Evolutionary conservation across 2,797 vertebrate species (phyloP).

Genomic region (Anguilla obscura): DNA sequence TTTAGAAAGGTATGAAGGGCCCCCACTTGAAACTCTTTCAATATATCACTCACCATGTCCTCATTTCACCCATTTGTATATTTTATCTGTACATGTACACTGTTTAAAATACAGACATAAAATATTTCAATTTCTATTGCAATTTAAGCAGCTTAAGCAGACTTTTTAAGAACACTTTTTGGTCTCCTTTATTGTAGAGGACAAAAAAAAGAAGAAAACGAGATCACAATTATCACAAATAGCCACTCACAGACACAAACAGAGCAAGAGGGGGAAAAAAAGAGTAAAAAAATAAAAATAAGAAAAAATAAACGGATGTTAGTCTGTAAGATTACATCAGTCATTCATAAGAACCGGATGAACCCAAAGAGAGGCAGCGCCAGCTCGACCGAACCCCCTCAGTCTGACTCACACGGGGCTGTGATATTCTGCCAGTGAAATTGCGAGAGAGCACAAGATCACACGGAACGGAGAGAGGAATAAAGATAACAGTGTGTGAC

Average conservation of each 20-base stretch:
- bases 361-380: not conserved
- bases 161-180: too few relatives aligned
- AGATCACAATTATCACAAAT: too few relatives aligned
- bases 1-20: not conserved
- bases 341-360: not conserved
- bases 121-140: too few relatives aligned
- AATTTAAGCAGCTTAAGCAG: too few relatives aligned
- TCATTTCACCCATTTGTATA: not conserved
- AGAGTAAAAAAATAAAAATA: too few relatives aligned
- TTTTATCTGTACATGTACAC: not conserved
- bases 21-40: not conserved
- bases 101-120: not conserved
- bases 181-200: too few relatives aligned
- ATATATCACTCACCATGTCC: not conserved
- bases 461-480: not conserved
- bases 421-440: not conserved
- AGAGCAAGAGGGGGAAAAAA: too few relatives aligned
- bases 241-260: too few relatives aligned
- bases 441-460: not conserved
- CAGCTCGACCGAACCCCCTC: not conserved
- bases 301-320: too few relatives aligned
- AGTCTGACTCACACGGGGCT: not conserved
- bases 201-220: too few relatives aligned
- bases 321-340: too few relatives aligned
- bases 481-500: not conserved